These are phyloP conservation scores for Lipophrys pholis DNA, from an alignment of 2,113 vertebrate species.

Conservation along the genomic window DNA sequence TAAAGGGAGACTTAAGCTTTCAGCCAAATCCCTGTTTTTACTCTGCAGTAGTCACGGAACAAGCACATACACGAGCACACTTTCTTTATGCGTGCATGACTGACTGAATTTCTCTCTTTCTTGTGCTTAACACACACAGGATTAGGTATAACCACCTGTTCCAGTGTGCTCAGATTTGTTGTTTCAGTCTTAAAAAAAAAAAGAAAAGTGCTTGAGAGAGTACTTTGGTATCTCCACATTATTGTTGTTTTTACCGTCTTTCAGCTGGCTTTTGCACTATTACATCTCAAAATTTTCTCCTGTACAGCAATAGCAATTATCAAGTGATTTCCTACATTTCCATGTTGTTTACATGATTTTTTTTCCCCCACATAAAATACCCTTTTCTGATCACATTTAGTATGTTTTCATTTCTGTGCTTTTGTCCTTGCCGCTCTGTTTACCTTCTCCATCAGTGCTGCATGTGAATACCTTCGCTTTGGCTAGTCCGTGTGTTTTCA, in stretches of 20 bases:
- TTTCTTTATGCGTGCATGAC: not conserved
- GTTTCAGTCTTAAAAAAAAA: constrained; percentile 9
- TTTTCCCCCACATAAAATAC: not conserved
- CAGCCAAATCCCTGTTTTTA: constrained; percentile 27
- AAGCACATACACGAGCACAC: not conserved
- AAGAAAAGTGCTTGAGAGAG: constrained; percentile 19
- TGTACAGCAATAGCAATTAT: not conserved
- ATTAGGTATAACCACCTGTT: constrained; percentile 47
- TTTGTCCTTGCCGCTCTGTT: constrained; percentile 16
- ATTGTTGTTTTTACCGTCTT: not conserved
- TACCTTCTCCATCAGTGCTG: constrained; percentile 12
- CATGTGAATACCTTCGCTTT: constrained; percentile 3
- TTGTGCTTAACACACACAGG: not conserved
- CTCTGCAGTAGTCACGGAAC: constrained; percentile 12
- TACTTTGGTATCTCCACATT: constrained; percentile 13
- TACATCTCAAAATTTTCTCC: not conserved
- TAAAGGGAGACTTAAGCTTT: constrained; percentile 33
- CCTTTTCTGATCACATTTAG: not conserved
- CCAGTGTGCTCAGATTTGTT: constrained; percentile 26
- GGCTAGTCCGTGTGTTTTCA: constrained; percentile 1
- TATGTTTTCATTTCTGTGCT: not conserved
- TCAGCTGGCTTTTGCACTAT: constrained; percentile 1
- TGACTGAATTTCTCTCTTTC: not conserved
- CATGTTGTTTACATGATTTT: not conserved
- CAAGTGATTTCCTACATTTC: not conserved